Percentiles rank a stretch among this genome's conserved stretches.
Evolutionary conservation across 2,797 vertebrate species (phyloP).

Genomic region (Pterois miles): DNA sequence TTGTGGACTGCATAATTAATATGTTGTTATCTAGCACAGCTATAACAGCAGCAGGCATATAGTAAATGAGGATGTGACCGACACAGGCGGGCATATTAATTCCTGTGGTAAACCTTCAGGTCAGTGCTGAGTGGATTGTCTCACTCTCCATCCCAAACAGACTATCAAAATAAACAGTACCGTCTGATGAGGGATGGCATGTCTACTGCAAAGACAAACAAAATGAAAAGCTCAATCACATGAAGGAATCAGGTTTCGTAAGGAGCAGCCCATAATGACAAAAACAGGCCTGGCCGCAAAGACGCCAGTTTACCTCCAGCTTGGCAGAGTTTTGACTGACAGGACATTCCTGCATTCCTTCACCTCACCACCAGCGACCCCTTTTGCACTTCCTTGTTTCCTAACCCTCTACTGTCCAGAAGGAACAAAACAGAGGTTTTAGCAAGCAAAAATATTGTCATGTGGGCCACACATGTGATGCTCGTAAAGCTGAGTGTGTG

Average conservation of each 20-base stretch:
- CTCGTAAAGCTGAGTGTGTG: constrained; percentile 35
- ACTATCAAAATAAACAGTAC: constrained; percentile 76
- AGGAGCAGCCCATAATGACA: constrained; percentile 66
- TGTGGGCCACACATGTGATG: neutral
- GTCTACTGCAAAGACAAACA: constrained; percentile 74
- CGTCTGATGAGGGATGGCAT: constrained; percentile 73
- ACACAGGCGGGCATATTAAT: constrained; percentile 31
- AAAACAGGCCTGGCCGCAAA: constrained; percentile 76
- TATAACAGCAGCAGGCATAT: neutral
- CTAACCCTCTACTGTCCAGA: neutral
- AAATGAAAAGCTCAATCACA: constrained; percentile 74
- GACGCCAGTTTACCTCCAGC: constrained; percentile 63
- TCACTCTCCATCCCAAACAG: constrained; percentile 58
- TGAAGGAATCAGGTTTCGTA: constrained; percentile 72
- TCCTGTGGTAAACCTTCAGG: constrained; percentile 40
- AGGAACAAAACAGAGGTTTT: constrained; percentile 26
- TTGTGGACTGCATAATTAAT: neutral
- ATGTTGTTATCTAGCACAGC: neutral
- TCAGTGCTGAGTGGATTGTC: constrained; percentile 51
- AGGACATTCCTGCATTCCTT: constrained; percentile 65
- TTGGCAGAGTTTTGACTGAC: constrained; percentile 73
- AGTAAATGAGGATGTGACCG: constrained; percentile 9
- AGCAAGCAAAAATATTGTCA: constrained; percentile 40
- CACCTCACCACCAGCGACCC: constrained; percentile 46
- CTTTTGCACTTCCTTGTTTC: neutral